Conservation (phyloP, 2,113 vertebrate species). For the Eulemur rufifrons region DNA sequence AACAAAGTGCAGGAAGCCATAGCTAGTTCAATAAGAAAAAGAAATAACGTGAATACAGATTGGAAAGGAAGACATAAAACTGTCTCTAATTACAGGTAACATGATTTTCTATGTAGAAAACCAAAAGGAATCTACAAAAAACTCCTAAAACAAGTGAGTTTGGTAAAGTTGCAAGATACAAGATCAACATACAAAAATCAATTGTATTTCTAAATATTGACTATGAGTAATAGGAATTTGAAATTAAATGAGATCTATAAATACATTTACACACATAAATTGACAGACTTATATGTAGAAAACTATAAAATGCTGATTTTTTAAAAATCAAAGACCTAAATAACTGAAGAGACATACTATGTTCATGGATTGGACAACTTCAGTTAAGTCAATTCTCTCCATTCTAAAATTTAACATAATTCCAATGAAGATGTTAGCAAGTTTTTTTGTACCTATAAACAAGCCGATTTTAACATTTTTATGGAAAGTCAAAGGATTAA, state of each 20-base stretch:
- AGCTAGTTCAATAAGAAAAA: background rate
- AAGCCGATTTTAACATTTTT: slow-evolving; percentile 7
- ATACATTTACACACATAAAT: background rate
- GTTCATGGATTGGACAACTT: background rate
- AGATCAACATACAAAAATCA: background rate
- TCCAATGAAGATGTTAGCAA: background rate
- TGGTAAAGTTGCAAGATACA: background rate
- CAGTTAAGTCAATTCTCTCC: background rate
- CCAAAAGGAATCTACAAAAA: background rate
- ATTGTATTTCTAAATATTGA: background rate
- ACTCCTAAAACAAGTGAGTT: background rate
- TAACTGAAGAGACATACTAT: background rate
- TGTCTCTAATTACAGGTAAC: background rate
- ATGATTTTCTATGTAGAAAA: background rate
- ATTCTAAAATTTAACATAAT: slow-evolving; percentile 17
- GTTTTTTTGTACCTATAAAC: background rate
- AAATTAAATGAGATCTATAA: background rate
- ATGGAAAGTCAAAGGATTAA: slow-evolving; percentile 11
- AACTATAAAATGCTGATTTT: slow-evolving; percentile 14
- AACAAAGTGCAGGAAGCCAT: background rate
- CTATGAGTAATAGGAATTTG: background rate
- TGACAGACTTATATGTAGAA: background rate
- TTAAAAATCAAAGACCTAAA: background rate
- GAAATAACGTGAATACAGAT: background rate
- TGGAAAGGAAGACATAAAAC: background rate